Conservation (phyloP, 2,888 invertebrate species). For the Lamellibrachia columna region DNA sequence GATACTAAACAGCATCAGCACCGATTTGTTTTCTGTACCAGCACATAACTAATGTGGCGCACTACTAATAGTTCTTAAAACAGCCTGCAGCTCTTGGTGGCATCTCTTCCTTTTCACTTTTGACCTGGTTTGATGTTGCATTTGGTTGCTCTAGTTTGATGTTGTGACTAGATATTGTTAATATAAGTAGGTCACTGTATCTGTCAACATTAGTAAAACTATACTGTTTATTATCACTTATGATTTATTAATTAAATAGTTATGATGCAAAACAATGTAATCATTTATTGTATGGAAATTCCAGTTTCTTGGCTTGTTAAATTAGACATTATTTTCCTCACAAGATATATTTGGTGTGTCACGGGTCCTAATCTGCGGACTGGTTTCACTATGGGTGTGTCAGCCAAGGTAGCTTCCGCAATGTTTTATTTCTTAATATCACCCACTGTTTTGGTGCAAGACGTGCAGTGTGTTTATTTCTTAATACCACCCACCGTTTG, state of each 20-base stretch:
- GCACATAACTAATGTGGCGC: background rate
- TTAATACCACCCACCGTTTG: too few relatives aligned
- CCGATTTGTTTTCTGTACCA: background rate
- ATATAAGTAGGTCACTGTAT: background rate
- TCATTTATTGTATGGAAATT: too few relatives aligned
- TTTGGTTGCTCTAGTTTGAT: background rate
- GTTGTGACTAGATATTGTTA: background rate
- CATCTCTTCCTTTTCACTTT: background rate
- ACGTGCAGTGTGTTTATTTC: too few relatives aligned
- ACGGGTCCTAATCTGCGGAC: too few relatives aligned
- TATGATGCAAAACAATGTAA: background rate
- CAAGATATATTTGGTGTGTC: too few relatives aligned
- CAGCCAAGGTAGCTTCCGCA: background rate
- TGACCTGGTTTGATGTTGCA: background rate
- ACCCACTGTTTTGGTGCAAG: too few relatives aligned
- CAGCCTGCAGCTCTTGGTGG: background rate
- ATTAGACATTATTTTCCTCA: too few relatives aligned
- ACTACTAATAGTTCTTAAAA: background rate
- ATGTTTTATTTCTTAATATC: too few relatives aligned
- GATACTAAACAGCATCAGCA: background rate
- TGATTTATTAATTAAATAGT: background rate
- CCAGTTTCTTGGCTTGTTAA: too few relatives aligned
- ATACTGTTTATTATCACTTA: too few relatives aligned
- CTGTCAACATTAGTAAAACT: too few relatives aligned
- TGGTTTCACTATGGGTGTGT: background rate